Evolutionary conservation across 1,140 invertebrate species (phyloP), one percentile per base, ranked within the genome.

Genomic region (Pteromalus puparum): DNA sequence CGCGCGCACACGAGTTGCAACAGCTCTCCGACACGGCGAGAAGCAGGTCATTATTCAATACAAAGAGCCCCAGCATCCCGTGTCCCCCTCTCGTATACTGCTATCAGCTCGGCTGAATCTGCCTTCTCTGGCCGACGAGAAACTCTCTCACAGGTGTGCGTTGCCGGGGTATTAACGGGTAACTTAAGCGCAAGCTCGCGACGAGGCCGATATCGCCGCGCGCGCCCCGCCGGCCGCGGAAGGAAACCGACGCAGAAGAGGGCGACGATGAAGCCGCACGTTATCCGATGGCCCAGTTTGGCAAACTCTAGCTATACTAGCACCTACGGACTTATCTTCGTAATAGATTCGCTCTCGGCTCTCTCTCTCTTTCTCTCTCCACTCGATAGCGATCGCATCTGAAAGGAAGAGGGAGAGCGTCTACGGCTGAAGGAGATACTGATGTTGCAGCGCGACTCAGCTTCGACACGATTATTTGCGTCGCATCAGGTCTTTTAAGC

Each of bases 321-420:
- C 83, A 79, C 82, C 82, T 79, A 0, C 4, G 83, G 83, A 81
- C 83, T 84, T 84, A 84, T 84, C 83, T 80, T 21, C 34, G 65
- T 84, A 84, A 84, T 84, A 84, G 83, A 84, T 84, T 80, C 70
- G 76, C 21, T 68, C 75, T n/a, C 68, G 76, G 26, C 18, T 26
- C n/a, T 38, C 74, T 26, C 53, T 48, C 46, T 46, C 61, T 24
- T 6, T 34, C 30, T 34, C 30, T 34, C 42, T 48, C 46, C 26
- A 46, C 21, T 61, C 53, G 53, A n/a, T 61, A 61, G 53, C 53
- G 21, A 61, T 61, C 53, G 15, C 21, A 0, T 18, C 5, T 5
- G 21, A 15, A 15, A 53, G 18, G 18, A 15, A 61, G 53, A 61
- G 53, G n/a, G 53, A 61, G 1, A n/a, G 53, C 5, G 46, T 48